These are phyloP conservation scores for Cephalotes varians DNA, from an alignment of 2,888 invertebrate genomes.

Conservation along the genomic window DNA sequence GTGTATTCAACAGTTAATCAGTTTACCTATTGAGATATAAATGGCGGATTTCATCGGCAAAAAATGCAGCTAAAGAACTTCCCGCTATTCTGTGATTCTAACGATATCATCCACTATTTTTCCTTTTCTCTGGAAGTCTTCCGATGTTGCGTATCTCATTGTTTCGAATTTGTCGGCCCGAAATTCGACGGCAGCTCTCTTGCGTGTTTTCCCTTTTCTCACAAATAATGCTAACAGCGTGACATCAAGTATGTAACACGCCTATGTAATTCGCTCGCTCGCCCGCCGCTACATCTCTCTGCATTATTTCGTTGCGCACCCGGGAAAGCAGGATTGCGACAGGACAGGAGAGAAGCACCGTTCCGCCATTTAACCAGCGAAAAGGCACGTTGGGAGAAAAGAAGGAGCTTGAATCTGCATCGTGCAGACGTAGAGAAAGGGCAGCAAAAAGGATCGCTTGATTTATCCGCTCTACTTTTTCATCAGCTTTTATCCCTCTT, in stretches of 20 bases:
- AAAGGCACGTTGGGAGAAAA: conserved; percentile 66
- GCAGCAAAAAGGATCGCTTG: conserved; percentile 61
- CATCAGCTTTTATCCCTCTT: conserved; percentile 36
- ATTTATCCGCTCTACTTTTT: conserved; percentile 37
- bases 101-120: conserved; percentile 24
- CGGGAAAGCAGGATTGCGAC: conserved; percentile 73
- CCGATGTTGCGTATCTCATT: conserved; percentile 35
- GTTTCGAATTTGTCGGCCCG: conserved; percentile 37
- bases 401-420: conserved; percentile 42
- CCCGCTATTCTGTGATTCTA: conserved; percentile 42
- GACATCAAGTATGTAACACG: conserved; percentile 70
- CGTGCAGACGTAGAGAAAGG: conserved; percentile 67
- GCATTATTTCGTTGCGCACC: conserved; percentile 73
- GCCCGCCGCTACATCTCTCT: conserved; percentile 19
- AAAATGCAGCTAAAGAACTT: not conserved
- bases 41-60: not conserved
- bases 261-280: conserved; percentile 61
- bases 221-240: conserved; percentile 70
- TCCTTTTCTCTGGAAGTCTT: conserved; percentile 7
- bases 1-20: not conserved
- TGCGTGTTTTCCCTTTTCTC: conserved; percentile 17
- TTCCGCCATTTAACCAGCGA: conserved; percentile 70
- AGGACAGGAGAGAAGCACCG: conserved; percentile 71
- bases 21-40: not conserved
- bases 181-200: conserved; percentile 41